Evolutionary conservation across 2,113 vertebrate genomes (phyloP).

Genomic region (Corydoras sp.): DNA sequence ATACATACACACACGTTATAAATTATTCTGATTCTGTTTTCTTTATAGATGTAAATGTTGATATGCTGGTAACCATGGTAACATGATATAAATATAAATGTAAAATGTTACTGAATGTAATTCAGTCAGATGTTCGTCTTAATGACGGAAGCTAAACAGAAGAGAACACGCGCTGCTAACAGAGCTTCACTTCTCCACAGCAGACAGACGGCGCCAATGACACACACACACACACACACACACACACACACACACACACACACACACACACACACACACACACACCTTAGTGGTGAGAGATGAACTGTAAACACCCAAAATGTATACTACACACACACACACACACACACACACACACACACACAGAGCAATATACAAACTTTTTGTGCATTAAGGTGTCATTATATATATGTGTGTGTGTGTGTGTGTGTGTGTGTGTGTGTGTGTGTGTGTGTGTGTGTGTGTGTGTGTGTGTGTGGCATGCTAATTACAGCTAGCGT

Average conservation of each 20-base stretch:
- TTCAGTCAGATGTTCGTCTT: no score
- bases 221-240: conserved; percentile 6
- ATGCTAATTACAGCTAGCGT: neutral
- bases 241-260: conserved; percentile 2
- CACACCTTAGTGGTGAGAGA: conserved; percentile 34
- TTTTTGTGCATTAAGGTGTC: no score
- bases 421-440: conserved; percentile 14
- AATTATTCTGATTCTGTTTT: no score
- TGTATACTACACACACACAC: conserved; percentile 19
- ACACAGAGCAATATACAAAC: no score
- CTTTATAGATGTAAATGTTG: no score
- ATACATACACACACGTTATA: no score
- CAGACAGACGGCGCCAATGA: conserved; percentile 35
- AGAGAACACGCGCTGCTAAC: conserved; percentile 23
- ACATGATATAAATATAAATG: neutral
- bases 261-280: conserved; percentile 13
- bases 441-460: conserved; percentile 2
- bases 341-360: neutral
- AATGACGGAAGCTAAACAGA: conserved; percentile 12
- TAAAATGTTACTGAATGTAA: conserved; percentile 4
- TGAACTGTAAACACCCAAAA: conserved; percentile 39
- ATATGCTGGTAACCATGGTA: no score
- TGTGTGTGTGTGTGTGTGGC: conserved; percentile 2
- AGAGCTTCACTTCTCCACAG: conserved; percentile 31
- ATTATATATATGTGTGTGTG: neutral